These are phyloP conservation scores for Chiloscyllium plagiosum DNA, from an alignment of 2,113 vertebrate species.

Conservation along the genomic window DNA sequence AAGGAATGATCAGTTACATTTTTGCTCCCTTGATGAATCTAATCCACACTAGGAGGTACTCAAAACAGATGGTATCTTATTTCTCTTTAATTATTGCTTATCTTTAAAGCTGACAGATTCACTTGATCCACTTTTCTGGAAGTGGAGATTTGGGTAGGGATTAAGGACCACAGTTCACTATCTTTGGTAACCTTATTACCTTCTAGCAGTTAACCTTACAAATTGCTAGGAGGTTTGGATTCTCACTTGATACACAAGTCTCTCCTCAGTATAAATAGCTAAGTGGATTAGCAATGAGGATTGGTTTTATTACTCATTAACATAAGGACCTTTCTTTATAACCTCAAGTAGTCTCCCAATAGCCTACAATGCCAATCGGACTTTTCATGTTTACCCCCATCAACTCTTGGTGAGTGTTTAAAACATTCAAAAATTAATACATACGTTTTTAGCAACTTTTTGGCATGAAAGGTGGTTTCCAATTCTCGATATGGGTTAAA, in stretches of 20 bases:
- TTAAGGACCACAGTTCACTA: constrained; percentile 6
- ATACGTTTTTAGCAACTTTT: neutral
- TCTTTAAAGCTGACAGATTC: constrained; percentile 27
- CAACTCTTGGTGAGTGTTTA: neutral
- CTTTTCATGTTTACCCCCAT: too few species aligned
- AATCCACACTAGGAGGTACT: constrained; percentile 22
- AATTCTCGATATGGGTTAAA: neutral
- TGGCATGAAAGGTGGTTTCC: neutral
- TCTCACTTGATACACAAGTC: neutral
- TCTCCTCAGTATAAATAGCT: neutral
- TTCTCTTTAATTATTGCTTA: constrained; percentile 26
- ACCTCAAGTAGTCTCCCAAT: neutral
- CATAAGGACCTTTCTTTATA: neutral
- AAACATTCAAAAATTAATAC: too few species aligned
- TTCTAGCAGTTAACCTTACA: constrained; percentile 10
- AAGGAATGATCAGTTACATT: neutral
- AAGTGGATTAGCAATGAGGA: constrained; percentile 15
- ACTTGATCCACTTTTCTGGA: neutral
- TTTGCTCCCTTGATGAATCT: neutral
- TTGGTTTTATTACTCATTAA: neutral
- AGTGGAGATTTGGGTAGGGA: neutral
- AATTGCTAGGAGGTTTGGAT: neutral
- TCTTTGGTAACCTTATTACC: neutral
- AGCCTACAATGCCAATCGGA: too few species aligned
- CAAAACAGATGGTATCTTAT: constrained; percentile 13